A percentile compares a stretch with the other conserved stretches of the same genome.
phyloP scores from a whole-genome alignment of 2,888 invertebrate genomes.

The Drosophila melanosoma region DNA sequence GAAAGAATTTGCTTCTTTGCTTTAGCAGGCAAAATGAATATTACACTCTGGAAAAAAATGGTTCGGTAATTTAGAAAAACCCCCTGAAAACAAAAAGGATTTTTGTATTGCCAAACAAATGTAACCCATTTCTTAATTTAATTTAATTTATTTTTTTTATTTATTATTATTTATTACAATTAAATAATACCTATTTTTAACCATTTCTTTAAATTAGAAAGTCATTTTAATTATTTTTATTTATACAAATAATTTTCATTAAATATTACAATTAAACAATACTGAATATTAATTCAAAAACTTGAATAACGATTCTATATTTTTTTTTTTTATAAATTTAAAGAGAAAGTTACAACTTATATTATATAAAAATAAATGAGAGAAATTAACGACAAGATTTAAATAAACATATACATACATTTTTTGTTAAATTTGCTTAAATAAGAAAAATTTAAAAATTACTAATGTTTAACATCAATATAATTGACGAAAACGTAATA shows the following conservation, averaged over 20 bases:
- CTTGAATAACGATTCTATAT: not conserved
- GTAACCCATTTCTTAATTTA: no score
- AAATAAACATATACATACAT: not conserved
- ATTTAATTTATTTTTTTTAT: no score
- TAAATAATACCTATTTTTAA: no score
- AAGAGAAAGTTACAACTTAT: not conserved
- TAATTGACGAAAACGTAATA: not conserved
- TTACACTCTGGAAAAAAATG: not conserved
- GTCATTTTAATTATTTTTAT: not conserved
- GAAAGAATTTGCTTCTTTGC: slow-evolving; percentile 20
- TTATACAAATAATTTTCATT: not conserved
- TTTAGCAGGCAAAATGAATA: slow-evolving; percentile 11
- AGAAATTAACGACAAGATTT: no score
- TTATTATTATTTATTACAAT: no score
- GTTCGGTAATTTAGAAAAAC: not conserved
- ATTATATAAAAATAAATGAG: not conserved
- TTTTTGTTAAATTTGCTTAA: not conserved
- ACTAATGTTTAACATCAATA: not conserved
- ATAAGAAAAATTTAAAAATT: not conserved
- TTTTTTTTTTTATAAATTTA: no score
- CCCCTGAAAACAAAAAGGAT: not conserved
- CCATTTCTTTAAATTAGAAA: not conserved
- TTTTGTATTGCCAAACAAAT: not conserved
- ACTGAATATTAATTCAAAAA: not conserved
- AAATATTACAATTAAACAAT: no score